phyloP scores from a whole-genome alignment of 2,888 invertebrate genomes.

The Tanaodytes sp. region DNA sequence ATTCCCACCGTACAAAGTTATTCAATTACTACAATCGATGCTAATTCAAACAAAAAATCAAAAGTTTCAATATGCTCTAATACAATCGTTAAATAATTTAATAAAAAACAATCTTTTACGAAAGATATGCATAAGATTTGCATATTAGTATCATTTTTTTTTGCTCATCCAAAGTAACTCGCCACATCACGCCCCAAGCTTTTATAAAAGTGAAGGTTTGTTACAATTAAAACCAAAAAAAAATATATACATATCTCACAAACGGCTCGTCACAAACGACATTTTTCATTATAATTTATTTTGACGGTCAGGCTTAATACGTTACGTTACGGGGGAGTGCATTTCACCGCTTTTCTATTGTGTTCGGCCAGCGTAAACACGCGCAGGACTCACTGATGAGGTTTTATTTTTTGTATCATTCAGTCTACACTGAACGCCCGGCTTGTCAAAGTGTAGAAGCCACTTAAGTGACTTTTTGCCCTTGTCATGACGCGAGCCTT shows the following conservation, averaged over 20 bases:
- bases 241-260: too few species aligned
- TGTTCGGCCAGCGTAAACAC: neutral
- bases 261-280: constrained; percentile 1
- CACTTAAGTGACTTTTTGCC: constrained; percentile 46
- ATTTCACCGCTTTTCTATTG: constrained; percentile 2
- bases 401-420: constrained; percentile 5
- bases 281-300: neutral
- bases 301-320: neutral
- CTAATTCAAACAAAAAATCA: too few species aligned
- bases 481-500: constrained; percentile 41
- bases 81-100: too few species aligned
- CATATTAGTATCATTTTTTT: too few species aligned
- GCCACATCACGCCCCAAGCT: too few species aligned
- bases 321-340: neutral
- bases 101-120: too few species aligned
- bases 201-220: too few species aligned
- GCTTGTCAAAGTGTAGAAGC: constrained; percentile 26
- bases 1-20: too few species aligned
- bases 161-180: constrained; percentile 5
- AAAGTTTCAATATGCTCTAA: too few species aligned
- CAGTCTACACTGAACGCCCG: neutral
- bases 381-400: neutral
- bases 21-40: too few species aligned
- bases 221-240: neutral
- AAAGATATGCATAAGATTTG: too few species aligned